phyloP scores from a whole-genome alignment of 2,888 invertebrate genomes.

The Apodemia mormo region DNA sequence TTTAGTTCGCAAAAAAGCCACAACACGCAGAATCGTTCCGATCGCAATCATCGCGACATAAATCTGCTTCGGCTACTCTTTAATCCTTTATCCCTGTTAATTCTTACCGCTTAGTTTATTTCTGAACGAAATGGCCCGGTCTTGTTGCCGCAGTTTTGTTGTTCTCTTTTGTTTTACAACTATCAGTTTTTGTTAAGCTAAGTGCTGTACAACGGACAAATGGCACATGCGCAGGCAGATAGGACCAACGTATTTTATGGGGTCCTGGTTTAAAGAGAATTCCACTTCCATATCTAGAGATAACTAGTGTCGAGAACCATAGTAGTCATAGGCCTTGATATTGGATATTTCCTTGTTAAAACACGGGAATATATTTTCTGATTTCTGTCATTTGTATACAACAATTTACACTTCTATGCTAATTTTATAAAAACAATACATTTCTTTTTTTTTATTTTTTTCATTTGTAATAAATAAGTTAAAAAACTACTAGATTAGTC shows the following conservation, averaged over 20 bases:
- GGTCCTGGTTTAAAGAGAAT: constrained; percentile 49
- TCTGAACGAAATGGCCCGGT: constrained; percentile 73
- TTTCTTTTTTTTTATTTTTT: no score
- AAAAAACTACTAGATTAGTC: no score
- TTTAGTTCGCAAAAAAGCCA: constrained; percentile 54
- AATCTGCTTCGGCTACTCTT: constrained; percentile 81
- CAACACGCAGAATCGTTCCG: constrained; percentile 71
- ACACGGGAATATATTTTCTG: constrained; percentile 25
- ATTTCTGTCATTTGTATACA: neutral
- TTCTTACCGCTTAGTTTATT: constrained; percentile 82
- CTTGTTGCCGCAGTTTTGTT: constrained; percentile 71
- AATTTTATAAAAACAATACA: no score
- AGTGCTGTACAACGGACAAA: constrained; percentile 77
- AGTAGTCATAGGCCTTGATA: constrained; percentile 37
- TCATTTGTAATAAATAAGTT: no score
- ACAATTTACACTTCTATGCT: neutral
- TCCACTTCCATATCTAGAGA: constrained; percentile 45
- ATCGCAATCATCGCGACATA: constrained; percentile 79
- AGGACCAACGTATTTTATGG: constrained; percentile 61
- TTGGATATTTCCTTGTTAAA: constrained; percentile 30
- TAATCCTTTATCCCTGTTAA: constrained; percentile 80
- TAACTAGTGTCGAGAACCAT: constrained; percentile 39
- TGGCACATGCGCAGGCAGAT: constrained; percentile 65
- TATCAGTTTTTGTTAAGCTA: constrained; percentile 81
- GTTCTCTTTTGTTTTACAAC: constrained; percentile 77